Base-by-base conservation (phyloP, 2,888 invertebrate genomes). In the Sussaba pulchella region DNA sequence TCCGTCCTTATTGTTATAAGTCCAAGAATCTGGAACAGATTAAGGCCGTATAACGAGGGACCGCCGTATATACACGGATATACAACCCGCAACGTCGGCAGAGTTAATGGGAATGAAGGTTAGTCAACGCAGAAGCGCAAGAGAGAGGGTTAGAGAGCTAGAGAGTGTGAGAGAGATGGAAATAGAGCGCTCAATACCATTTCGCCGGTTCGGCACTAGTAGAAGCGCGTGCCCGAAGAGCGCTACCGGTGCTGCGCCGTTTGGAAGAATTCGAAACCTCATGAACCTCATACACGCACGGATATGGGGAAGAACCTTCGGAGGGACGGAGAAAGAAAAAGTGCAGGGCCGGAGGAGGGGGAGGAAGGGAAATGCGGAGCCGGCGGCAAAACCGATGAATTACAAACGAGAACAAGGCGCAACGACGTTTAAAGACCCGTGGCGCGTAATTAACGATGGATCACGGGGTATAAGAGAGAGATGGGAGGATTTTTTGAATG, bases 331-430 rank as follows among this genome's bases (percentile, higher is more conserved):
- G 2, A n/a, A 43, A 43, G 43, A 43, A n/a, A n/a, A n/a, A 43
- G 43, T n/a, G n/a, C n/a, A 31, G 17, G 36, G 31, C 14, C 9
- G 31, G 17, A 9, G 12, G 43, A 61, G 36, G 47, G 78, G 43
- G 41, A 71, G 41, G 66, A 4, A 21, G 57, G 10, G 39, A 31
- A 31, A 31, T 6, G 31, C 52, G n/a, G 50, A 26, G 76, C 76
- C 76, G 81, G 41, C 76, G 81, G 76, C 73, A 41, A 76, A 75
- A 73, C 69, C 72, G 73, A 81, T 77, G 76, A 81, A 81, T 81
- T 73, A 81, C 69, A 69, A 81, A 81, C 76, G 76, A 73, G 81
- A 76, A 81, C 76, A 73, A 81, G 80, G 61, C 80, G 75, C 71
- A 76, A 80, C 75, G 73, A 50, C 81, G 76, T 81, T 81, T 77